Base-by-base conservation (phyloP, 1,140 invertebrate species). In the Hirudo medicinalis region DNA sequence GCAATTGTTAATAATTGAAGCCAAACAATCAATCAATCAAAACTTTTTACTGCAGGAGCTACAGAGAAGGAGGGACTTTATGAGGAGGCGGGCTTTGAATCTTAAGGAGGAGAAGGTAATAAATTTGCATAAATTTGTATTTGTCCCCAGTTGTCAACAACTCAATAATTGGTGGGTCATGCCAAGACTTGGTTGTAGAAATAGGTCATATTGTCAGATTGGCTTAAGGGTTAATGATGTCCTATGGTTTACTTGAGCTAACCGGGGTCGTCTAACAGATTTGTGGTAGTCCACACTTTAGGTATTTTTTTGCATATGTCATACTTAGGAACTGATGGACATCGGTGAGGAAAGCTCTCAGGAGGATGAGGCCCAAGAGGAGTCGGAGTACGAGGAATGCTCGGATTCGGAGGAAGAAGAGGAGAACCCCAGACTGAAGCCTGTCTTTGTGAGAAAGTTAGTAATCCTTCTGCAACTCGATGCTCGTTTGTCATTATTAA, bases 381-480 rank as follows among this genome's bases (percentile, higher is more conserved):
- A 78, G 8, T 80, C 79, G 5, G 81, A 82, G 68, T 81, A 80
- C 74, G 81, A 81, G 70, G 80, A 81, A 54, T 91, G 92, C 76
- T 88, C 90, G 36, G 91, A 86, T 72, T 83, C 80, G 29, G 83
- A 84, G 60, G 91, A 92, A 79, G 91, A 94, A 81, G 90, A 92
- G 79, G 88, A 88, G 70, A 87, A 86, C 75, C 92, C 94, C 0
- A 84, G 93, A 72, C 85, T 99, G 11, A 99, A 98, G 78, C 96
- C 96, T 8, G 90, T 99, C 0, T 99, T 99, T 85, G 93, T 99
- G 0, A 85, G 91, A 73, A 97, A 96, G 79, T 84, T 81, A 74
- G 80, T 71, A 15, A 17, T 13, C 3, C n/a, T 25, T 22, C 27
- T 70, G n/a, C 17, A 54, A 3, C 27, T 36, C 6, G n/a, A n/a